Evolutionary conservation across 2,888 invertebrate genomes (phyloP).

Genomic region (Rhingia rostrata): DNA sequence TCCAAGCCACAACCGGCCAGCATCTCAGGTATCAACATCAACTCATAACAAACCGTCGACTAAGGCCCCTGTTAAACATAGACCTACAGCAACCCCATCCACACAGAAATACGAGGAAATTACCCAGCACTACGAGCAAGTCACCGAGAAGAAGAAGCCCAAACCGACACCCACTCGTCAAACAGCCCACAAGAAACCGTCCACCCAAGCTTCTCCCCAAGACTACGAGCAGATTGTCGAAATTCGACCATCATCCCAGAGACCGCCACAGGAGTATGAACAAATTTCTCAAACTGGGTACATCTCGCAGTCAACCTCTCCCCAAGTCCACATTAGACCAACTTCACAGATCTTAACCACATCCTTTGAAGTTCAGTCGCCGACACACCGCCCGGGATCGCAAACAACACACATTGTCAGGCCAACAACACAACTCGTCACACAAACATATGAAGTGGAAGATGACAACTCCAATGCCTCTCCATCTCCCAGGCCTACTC

Average conservation of each 20-base stretch:
- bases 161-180: neutral
- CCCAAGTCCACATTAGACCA: conserved; percentile 39
- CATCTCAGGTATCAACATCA: neutral
- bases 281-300: conserved; percentile 52
- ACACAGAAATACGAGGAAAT: conserved; percentile 44
- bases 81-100: neutral
- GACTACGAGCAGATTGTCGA: conserved; percentile 26
- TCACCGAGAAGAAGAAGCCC: neutral
- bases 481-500: conserved; percentile 36
- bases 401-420: conserved; percentile 29
- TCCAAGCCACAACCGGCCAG: conserved; percentile 26
- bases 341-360: conserved; percentile 62
- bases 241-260: conserved; percentile 40
- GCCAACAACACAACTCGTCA: conserved; percentile 53
- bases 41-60: neutral
- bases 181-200: neutral
- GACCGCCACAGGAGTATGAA: conserved; percentile 43
- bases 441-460: conserved; percentile 45
- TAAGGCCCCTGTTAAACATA: too few species aligned
- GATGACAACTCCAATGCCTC: conserved; percentile 21
- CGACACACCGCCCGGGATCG: conserved; percentile 24
- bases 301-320: conserved; percentile 42
- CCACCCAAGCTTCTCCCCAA: conserved; percentile 21
- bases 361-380: conserved; percentile 50
- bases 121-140: conserved; percentile 38